Evolutionary conservation across 2,888 invertebrate species (phyloP).

Genomic region (Tupiocoris notatus): DNA sequence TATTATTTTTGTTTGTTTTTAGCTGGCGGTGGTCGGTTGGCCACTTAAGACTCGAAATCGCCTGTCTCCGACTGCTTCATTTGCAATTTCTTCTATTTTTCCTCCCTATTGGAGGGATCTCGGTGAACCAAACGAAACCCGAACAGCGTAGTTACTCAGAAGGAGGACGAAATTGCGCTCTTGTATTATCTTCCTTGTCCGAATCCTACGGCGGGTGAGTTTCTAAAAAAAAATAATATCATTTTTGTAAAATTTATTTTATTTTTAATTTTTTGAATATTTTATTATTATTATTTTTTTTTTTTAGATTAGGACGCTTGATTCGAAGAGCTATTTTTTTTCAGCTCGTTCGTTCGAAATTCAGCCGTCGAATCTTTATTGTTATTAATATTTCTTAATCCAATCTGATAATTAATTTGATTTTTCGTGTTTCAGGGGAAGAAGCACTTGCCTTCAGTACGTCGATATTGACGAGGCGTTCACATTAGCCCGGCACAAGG

Average conservation of each 20-base stretch:
- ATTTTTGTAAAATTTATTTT: neutral
- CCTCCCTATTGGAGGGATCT: neutral
- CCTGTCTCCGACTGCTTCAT: neutral
- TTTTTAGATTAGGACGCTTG: too few relatives aligned
- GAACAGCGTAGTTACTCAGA: neutral
- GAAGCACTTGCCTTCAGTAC: slow-evolving; percentile 51
- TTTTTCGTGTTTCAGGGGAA: too few relatives aligned
- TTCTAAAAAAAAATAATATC: neutral
- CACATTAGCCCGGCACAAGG: slow-evolving; percentile 49
- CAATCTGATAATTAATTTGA: too few relatives aligned
- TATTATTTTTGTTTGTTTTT: too few relatives aligned
- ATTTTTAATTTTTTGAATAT: neutral
- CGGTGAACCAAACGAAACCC: neutral
- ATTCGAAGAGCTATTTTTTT: too few relatives aligned
- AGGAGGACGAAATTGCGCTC: slow-evolving; percentile 7
- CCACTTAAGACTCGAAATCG: too few relatives aligned
- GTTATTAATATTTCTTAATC: too few relatives aligned
- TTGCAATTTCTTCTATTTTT: too few relatives aligned
- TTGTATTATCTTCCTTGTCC: slow-evolving; percentile 15
- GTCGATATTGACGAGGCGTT: slow-evolving; percentile 52
- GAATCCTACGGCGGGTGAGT: slow-evolving; percentile 12
- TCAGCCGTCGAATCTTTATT: too few relatives aligned
- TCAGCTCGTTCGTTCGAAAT: too few relatives aligned
- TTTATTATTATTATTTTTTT: neutral
- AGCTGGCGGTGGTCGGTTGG: neutral